Percentiles rank a stretch among this genome's conserved stretches.
phyloP scores from a whole-genome alignment of 1,140 invertebrate genomes.

The Pachyrhynchus sulphureomaculatus region DNA sequence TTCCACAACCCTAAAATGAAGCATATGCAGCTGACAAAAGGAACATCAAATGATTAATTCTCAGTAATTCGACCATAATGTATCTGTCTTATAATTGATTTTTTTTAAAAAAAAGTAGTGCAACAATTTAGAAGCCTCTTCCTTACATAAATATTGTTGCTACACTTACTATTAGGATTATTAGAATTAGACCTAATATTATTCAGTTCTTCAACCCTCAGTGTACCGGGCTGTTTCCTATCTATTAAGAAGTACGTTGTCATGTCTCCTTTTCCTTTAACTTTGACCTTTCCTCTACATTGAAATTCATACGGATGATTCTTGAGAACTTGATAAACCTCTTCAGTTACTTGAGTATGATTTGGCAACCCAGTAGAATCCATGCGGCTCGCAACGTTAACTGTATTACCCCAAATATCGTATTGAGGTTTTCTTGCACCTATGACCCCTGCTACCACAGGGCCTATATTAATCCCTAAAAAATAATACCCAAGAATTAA shows the following conservation, averaged over 20 bases:
- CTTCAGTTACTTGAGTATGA: slow-evolving; percentile 84
- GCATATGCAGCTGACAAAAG: no score
- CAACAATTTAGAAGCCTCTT: no score
- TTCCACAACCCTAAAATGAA: no score
- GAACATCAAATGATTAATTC: no score
- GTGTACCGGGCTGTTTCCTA: slow-evolving; percentile 60
- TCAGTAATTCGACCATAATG: no score
- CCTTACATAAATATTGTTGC: no score
- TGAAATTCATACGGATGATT: slow-evolving; percentile 75
- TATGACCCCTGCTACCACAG: slow-evolving; percentile 92
- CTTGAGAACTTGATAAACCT: slow-evolving; percentile 72
- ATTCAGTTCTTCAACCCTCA: slow-evolving; percentile 58
- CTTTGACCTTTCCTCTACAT: slow-evolving; percentile 83
- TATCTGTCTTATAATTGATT: no score
- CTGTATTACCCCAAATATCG: slow-evolving; percentile 96
- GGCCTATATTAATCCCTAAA: slow-evolving; percentile 85
- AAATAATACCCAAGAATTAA: slow-evolving; percentile 1
- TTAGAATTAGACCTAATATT: slow-evolving; percentile 41
- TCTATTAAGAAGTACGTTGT: slow-evolving; percentile 87
- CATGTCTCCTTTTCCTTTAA: slow-evolving; percentile 94
- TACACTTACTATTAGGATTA: slow-evolving; percentile 32
- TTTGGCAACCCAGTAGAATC: slow-evolving; percentile 83
- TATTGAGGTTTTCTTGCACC: slow-evolving; percentile 93
- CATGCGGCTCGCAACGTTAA: slow-evolving; percentile 90
- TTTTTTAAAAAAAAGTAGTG: no score